A percentile compares a stretch with the other conserved stretches of the same genome.
Evolutionary conservation across 2,888 invertebrate genomes (phyloP).

Genomic region (Macaria liturata): DNA sequence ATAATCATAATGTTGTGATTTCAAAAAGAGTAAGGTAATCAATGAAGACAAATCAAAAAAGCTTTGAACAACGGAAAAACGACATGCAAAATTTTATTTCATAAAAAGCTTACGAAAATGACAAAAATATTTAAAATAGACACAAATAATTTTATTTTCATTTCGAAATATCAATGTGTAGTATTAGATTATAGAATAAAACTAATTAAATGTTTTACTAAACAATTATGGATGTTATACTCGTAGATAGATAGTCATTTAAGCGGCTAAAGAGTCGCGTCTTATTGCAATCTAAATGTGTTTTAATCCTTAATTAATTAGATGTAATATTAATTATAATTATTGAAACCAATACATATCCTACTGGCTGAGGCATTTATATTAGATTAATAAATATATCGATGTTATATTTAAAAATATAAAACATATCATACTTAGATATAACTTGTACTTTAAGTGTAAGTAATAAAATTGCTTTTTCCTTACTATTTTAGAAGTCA

Average conservation of each 20-base stretch:
- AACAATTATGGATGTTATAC: conserved; percentile 61
- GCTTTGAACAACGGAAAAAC: conserved; percentile 69
- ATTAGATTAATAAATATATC: conserved; percentile 59
- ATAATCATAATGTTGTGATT: no score
- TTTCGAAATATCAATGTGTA: conserved; percentile 39
- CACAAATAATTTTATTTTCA: conserved; percentile 25
- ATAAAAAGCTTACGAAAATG: conserved; percentile 48
- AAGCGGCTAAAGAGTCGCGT: conserved; percentile 43
- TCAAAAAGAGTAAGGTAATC: conserved; percentile 27
- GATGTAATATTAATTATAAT: conserved; percentile 56
- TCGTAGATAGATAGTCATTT: conserved; percentile 23
- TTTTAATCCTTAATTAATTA: conserved; percentile 65
- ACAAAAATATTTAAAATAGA: conserved; percentile 38
- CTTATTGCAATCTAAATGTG: conserved; percentile 57
- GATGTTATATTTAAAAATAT: conserved; percentile 61
- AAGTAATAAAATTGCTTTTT: conserved; percentile 42
- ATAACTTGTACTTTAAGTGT: conserved; percentile 43
- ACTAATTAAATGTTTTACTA: conserved; percentile 44
- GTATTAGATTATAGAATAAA: conserved; percentile 44
- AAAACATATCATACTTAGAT: conserved; percentile 54
- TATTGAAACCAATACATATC: conserved; percentile 80
- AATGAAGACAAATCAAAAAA: conserved; percentile 42
- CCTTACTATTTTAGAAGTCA: conserved; percentile 42
- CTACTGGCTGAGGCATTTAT: conserved; percentile 82
- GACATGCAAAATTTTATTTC: conserved; percentile 63